Conservation (phyloP, 2,888 invertebrate species). For the Tetropium fuscum region DNA sequence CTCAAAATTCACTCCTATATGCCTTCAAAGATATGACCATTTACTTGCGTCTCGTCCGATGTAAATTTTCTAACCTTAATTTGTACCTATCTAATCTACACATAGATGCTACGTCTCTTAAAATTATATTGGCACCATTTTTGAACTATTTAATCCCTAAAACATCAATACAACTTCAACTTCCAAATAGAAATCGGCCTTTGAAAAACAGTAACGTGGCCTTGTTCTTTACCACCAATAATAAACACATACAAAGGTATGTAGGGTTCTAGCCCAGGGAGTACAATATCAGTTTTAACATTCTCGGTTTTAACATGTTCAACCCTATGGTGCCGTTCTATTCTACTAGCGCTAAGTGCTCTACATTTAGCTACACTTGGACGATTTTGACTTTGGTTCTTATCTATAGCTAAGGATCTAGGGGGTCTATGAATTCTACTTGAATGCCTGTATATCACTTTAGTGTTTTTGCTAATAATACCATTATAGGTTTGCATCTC, state of each 20-base stretch:
- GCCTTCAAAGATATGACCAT: too few species aligned
- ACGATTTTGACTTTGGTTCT: conserved; percentile 28
- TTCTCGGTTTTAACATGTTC: conserved; percentile 45
- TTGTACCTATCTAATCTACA: conserved; percentile 12
- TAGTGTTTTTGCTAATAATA: conserved; percentile 57
- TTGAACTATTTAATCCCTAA: conserved; percentile 27
- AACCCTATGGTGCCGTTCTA: conserved; percentile 60
- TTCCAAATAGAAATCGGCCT: conserved; percentile 85
- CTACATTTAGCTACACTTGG: conserved; percentile 58
- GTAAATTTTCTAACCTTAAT: too few species aligned
- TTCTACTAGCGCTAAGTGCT: conserved; percentile 71
- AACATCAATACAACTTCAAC: conserved; percentile 70
- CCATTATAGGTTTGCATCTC: conserved; percentile 62
- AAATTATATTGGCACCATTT: conserved; percentile 38
- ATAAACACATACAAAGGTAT: conserved; percentile 75
- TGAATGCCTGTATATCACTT: conserved; percentile 59
- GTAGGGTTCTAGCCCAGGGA: conserved; percentile 63
- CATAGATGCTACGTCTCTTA: conserved; percentile 18
- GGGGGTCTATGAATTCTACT: conserved; percentile 63
- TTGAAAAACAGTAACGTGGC: conserved; percentile 81
- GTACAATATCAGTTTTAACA: conserved; percentile 8
- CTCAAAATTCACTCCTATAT: too few species aligned
- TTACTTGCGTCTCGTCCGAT: too few species aligned
- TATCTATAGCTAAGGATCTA: conserved; percentile 66
- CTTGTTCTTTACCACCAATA: conserved; percentile 84